Evolutionary conservation across 2,113 vertebrate species (phyloP), one percentile per base, ranked within the genome.

Genomic region (Otis tarda): DNA sequence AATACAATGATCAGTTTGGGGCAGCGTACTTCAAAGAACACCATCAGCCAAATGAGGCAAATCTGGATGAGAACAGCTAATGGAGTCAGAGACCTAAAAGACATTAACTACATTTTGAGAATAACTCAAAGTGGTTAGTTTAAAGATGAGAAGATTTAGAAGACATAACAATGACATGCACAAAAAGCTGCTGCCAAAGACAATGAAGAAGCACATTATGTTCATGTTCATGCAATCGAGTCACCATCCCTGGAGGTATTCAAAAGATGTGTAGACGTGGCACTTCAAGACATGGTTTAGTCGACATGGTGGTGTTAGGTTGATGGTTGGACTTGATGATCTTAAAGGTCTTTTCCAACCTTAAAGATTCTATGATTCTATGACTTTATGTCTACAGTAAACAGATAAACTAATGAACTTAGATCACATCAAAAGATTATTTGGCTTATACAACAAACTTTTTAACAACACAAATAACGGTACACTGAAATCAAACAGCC

Each of bases 1-100:
- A 82, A 35, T 53, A 49, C 0, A 0, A 41, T 8, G 12, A 50
- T 31, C 37, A 39, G 23, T 61, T 82, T 79, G 8, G 14, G 24
- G 21, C 49, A 76, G 27, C 35, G 68, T 2, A 17, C n/a, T 71
- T 67, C 2, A 3, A 57, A 74, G 60, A 84, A 49, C 13, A 39
- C 16, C 10, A 27, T 39, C 4, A 16, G 31, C 33, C 33, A 70
- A 57, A 90, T 45, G 14, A 80, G 16, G 8, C 31, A 76, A 80
- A 76, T 23, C 12, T 67, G 33, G 14, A 50, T 75, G 4, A 85
- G 18, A 79, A 64, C 16, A 75, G 12, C 8, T n/a, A 83, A 57
- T 27, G 12, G 22, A 81, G 9, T 8, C 73, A 68, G n/a, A 80
- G 45, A 75, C 9, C 4, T 61, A 63, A 82, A 52, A 74, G 17